Conservation (phyloP, 2,888 invertebrate species). For the Ophraella communa region DNA sequence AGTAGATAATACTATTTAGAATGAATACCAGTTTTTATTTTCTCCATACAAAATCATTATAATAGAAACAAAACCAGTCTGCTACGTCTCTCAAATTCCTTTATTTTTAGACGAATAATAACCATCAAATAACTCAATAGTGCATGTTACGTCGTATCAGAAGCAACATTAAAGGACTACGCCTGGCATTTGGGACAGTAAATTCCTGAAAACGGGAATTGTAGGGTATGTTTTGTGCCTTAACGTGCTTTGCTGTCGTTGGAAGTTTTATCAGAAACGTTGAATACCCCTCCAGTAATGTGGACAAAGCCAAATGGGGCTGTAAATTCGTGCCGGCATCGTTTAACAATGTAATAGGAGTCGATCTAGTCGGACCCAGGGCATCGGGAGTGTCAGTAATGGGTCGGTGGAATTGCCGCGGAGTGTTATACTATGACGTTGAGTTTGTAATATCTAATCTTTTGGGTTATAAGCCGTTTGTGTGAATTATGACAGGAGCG, state of each 20-base stretch:
- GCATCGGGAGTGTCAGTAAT: conserved; percentile 47
- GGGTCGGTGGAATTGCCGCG: conserved; percentile 44
- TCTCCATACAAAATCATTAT: background rate
- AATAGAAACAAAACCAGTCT: conserved; percentile 5
- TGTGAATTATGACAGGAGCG: conserved; percentile 2
- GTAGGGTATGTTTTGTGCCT: conserved; percentile 41
- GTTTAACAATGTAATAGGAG: conserved; percentile 48
- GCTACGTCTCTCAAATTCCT: conserved; percentile 17
- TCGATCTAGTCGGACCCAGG: conserved; percentile 45
- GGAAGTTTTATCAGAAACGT: conserved; percentile 43
- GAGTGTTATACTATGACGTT: conserved; percentile 41
- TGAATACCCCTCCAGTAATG: conserved; percentile 44
- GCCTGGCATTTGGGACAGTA: conserved; percentile 38
- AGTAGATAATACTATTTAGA: background rate
- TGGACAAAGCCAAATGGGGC: conserved; percentile 51
- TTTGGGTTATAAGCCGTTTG: conserved; percentile 16
- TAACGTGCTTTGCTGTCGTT: conserved; percentile 38
- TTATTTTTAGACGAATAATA: conserved; percentile 37
- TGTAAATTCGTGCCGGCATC: conserved; percentile 47
- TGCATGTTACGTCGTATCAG: conserved; percentile 33
- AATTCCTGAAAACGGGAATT: conserved; percentile 36
- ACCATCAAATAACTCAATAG: conserved; percentile 39
- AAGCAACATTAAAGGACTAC: conserved; percentile 36
- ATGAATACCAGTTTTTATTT: background rate
- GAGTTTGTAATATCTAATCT: conserved; percentile 42